phyloP scores from a whole-genome alignment of 1,140 invertebrate species.

The Euwallacea similis region DNA sequence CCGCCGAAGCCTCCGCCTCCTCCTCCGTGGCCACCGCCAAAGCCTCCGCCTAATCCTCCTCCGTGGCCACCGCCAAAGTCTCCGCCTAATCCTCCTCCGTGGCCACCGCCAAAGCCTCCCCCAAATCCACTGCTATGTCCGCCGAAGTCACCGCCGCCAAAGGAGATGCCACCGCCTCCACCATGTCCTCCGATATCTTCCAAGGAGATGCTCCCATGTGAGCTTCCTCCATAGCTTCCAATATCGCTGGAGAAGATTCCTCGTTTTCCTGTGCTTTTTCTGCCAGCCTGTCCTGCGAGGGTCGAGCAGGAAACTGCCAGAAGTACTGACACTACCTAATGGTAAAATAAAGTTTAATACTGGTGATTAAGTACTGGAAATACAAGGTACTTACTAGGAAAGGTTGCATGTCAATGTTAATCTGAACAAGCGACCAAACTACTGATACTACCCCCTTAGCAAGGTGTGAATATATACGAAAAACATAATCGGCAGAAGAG shows the following conservation, averaged over 20 bases:
- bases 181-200: constrained; percentile 36
- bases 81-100: constrained; percentile 9
- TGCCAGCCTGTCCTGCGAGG: constrained; percentile 43
- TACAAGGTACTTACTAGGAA: constrained; percentile 43
- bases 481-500: constrained; percentile 33
- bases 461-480: constrained; percentile 46
- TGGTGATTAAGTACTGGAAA: not conserved
- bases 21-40: constrained; percentile 44
- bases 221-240: constrained; percentile 38
- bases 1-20: constrained; percentile 15
- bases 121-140: constrained; percentile 47
- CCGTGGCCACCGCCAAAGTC: constrained; percentile 38
- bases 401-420: constrained; percentile 43
- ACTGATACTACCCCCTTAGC: constrained; percentile 46
- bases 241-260: constrained; percentile 46
- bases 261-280: constrained; percentile 46
- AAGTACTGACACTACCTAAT: constrained; percentile 44
- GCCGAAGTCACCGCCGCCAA: constrained; percentile 35
- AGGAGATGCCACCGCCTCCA: constrained; percentile 41
- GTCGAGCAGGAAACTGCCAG: constrained; percentile 43
- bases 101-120: constrained; percentile 20
- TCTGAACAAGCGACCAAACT: constrained; percentile 38
- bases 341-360: constrained; percentile 12
- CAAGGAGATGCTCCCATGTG: constrained; percentile 36
- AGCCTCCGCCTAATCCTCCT: constrained; percentile 50